These are phyloP conservation scores for Crossaster papposus DNA, from an alignment of 53 echinoderm and acorn worm species.

Conservation along the genomic window DNA sequence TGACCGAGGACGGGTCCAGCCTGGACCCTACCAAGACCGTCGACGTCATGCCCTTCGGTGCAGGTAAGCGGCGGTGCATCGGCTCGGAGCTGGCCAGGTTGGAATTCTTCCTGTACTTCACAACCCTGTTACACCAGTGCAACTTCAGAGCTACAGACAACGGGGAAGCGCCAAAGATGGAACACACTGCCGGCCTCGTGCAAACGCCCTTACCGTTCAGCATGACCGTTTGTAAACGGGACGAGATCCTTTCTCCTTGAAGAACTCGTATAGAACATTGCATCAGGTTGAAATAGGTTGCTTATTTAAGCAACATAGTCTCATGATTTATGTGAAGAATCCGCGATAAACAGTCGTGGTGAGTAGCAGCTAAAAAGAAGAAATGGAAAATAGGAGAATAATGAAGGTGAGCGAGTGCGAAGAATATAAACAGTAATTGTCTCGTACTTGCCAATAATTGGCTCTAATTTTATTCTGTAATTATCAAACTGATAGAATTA, in stretches of 20 bases:
- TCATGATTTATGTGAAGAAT: background rate
- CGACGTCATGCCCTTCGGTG: conserved; percentile 63
- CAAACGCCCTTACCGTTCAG: conserved; percentile 47
- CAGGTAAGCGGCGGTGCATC: conserved; percentile 70
- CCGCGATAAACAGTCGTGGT: background rate
- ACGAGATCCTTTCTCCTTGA: conserved; percentile 17
- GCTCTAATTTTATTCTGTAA: too few species aligned
- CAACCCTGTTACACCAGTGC: conserved; percentile 73
- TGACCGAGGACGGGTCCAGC: conserved; percentile 57
- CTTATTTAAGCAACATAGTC: background rate
- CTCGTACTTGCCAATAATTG: background rate
- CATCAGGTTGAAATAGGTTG: background rate
- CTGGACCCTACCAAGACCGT: conserved; percentile 61
- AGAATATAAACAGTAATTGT: background rate
- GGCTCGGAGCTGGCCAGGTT: conserved; percentile 69
- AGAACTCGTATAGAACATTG: background rate
- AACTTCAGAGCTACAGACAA: conserved; percentile 41
- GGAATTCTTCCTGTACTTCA: conserved; percentile 73
- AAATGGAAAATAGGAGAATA: background rate
- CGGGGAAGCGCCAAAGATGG: conserved; percentile 52
- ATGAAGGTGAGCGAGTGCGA: background rate
- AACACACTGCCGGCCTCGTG: conserved; percentile 42
- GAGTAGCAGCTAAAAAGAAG: background rate
- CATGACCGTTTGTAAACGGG: conserved; percentile 57
- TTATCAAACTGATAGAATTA: background rate